Evolutionary conservation across 2,888 invertebrate genomes (phyloP).

Genomic region (Tetragonula carbonaria): DNA sequence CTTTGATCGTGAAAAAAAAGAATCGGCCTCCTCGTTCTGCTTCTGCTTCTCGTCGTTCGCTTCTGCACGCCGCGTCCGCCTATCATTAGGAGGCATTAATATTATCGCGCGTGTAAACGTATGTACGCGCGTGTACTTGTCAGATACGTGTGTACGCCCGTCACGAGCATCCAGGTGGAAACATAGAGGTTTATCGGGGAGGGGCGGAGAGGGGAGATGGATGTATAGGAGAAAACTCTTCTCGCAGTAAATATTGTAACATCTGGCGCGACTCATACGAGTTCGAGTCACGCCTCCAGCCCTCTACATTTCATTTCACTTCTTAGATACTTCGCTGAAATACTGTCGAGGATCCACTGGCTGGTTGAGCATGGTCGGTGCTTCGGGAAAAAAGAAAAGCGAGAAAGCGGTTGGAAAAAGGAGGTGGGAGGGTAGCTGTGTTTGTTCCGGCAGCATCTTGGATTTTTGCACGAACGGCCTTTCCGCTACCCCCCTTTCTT

Average conservation of each 20-base stretch:
- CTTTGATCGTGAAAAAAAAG: slow-evolving; percentile 22
- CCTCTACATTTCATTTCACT: slow-evolving; percentile 80
- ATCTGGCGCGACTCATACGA: slow-evolving; percentile 80
- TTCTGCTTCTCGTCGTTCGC: background rate
- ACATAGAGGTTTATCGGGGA: slow-evolving; percentile 44
- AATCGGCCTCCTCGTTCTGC: slow-evolving; percentile 1
- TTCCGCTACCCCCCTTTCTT: background rate
- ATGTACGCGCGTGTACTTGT: slow-evolving; percentile 7
- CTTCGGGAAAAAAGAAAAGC: slow-evolving; percentile 27
- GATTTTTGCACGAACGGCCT: slow-evolving; percentile 63
- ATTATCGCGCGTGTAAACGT: slow-evolving; percentile 50
- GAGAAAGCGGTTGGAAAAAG: slow-evolving; percentile 10
- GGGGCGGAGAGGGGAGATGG: background rate
- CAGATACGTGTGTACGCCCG: slow-evolving; percentile 37
- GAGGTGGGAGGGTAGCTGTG: slow-evolving; percentile 27
- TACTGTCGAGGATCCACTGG: slow-evolving; percentile 73
- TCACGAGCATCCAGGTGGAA: slow-evolving; percentile 58
- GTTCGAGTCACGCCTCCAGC: slow-evolving; percentile 79
- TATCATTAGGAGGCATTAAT: slow-evolving; percentile 65
- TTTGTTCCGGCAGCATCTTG: slow-evolving; percentile 64
- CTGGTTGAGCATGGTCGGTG: slow-evolving; percentile 55
- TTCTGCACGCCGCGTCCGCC: background rate
- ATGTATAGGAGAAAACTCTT: slow-evolving; percentile 54
- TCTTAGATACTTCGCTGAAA: slow-evolving; percentile 79
- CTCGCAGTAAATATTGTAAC: slow-evolving; percentile 81